Evolutionary conservation across 2,888 invertebrate genomes (phyloP).

Genomic region (Diloba caeruleocephala): DNA sequence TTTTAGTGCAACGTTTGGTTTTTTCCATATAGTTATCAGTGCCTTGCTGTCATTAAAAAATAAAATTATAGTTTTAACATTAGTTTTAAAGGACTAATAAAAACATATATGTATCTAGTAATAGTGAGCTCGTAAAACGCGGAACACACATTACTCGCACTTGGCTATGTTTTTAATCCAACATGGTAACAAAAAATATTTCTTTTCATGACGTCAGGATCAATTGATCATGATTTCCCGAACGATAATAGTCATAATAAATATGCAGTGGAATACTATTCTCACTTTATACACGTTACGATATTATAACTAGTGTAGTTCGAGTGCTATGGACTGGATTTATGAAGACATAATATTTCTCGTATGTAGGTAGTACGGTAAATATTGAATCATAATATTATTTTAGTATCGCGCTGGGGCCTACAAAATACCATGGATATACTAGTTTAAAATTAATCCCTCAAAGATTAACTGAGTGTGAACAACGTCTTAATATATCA

Average conservation of each 20-base stretch:
- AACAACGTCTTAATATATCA: constrained; percentile 41
- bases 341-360: constrained; percentile 32
- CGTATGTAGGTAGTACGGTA: constrained; percentile 12
- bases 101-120: no score
- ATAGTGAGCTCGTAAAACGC: no score
- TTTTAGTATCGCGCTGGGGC: constrained; percentile 3
- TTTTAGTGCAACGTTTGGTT: no score
- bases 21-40: no score
- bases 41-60: no score
- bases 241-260: constrained; percentile 42
- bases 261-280: constrained; percentile 41
- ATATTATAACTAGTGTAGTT: constrained; percentile 26
- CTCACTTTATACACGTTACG: constrained; percentile 28
- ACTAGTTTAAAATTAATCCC: constrained; percentile 26
- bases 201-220: constrained; percentile 35
- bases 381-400: constrained; percentile 16
- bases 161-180: constrained; percentile 29
- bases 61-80: no score
- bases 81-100: no score
- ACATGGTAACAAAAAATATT: constrained; percentile 31
- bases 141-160: constrained; percentile 12
- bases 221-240: constrained; percentile 36
- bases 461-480: constrained; percentile 34
- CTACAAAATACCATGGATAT: neutral
- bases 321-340: constrained; percentile 25